These are phyloP conservation scores for Dynastes maya DNA, from an alignment of 2,888 invertebrate species.

Conservation along the genomic window DNA sequence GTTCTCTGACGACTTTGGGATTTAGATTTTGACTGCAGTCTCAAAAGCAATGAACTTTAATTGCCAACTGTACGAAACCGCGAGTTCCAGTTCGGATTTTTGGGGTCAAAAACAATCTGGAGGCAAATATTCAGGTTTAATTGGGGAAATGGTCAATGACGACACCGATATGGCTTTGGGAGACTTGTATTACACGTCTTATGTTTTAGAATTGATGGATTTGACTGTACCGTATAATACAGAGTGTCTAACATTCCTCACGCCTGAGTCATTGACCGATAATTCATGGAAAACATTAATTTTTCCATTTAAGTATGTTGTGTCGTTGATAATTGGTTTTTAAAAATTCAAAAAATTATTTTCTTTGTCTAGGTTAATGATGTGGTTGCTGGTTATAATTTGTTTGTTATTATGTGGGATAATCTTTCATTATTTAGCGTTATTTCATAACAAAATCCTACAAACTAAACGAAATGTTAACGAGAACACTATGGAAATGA, in stretches of 20 bases:
- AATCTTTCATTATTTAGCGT: slow-evolving; percentile 79
- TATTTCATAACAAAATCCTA: slow-evolving; percentile 72
- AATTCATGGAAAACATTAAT: slow-evolving; percentile 90
- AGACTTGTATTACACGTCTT: slow-evolving; percentile 83
- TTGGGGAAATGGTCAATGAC: slow-evolving; percentile 81
- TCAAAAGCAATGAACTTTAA: slow-evolving; percentile 82
- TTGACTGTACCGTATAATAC: slow-evolving; percentile 85
- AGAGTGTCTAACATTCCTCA: slow-evolving; percentile 88
- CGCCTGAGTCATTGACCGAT: slow-evolving; percentile 85
- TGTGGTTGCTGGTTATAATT: slow-evolving; percentile 83
- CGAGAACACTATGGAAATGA: neutral
- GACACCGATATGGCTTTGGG: slow-evolving; percentile 83
- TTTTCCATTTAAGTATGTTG: slow-evolving; percentile 80
- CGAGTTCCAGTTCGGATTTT: slow-evolving; percentile 75
- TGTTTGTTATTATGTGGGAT: slow-evolving; percentile 79
- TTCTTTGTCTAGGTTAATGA: slow-evolving; percentile 68
- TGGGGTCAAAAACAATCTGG: slow-evolving; percentile 81
- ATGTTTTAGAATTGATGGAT: slow-evolving; percentile 80
- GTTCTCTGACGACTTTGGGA: slow-evolving; percentile 52
- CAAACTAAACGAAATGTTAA: slow-evolving; percentile 12
- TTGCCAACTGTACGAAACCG: slow-evolving; percentile 78
- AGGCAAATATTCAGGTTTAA: slow-evolving; percentile 80
- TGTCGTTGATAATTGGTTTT: slow-evolving; percentile 46
- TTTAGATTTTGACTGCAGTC: slow-evolving; percentile 78
- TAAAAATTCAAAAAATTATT: too few species aligned